phyloP scores from a whole-genome alignment of 2,797 vertebrate genomes.

The Chaetodon trifasciatus region DNA sequence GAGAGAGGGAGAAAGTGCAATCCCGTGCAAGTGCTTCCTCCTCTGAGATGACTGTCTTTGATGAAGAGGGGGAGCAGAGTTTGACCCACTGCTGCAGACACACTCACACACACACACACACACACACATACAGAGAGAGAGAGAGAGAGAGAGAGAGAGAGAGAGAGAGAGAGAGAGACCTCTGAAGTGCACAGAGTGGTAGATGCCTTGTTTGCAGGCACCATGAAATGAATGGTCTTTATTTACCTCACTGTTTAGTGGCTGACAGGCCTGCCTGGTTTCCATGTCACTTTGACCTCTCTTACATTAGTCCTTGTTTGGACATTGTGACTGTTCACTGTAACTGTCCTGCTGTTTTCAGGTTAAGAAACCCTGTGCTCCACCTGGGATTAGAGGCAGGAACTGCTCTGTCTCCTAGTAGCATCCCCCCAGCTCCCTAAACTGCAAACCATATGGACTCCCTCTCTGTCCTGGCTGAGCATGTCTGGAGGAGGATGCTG shows the following conservation, averaged over 20 bases:
- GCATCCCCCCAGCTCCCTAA: constrained; percentile 56
- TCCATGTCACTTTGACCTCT: constrained; percentile 60
- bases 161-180: constrained; percentile 3
- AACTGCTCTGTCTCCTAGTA: constrained; percentile 62
- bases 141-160: background rate
- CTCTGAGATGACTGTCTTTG: constrained; percentile 59
- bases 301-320: constrained; percentile 46
- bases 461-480: constrained; percentile 30
- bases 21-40: constrained; percentile 59
- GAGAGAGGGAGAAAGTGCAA: constrained; percentile 28
- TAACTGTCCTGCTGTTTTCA: constrained; percentile 30
- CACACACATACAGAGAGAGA: background rate
- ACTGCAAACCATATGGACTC: constrained; percentile 78
- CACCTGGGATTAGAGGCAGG: constrained; percentile 70
- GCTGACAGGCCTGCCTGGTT: constrained; percentile 43
- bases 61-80: constrained; percentile 54
- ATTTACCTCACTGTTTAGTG: constrained; percentile 56
- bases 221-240: constrained; percentile 41
- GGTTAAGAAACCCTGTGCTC: constrained; percentile 44
- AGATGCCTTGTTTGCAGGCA: constrained; percentile 43
- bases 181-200: constrained; percentile 26
- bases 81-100: constrained; percentile 51
- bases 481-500: constrained; percentile 62
- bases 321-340: constrained; percentile 47
- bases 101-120: constrained; percentile 20